Conservation (phyloP, 2,797 vertebrate species). For the Carduelis carduelis region DNA sequence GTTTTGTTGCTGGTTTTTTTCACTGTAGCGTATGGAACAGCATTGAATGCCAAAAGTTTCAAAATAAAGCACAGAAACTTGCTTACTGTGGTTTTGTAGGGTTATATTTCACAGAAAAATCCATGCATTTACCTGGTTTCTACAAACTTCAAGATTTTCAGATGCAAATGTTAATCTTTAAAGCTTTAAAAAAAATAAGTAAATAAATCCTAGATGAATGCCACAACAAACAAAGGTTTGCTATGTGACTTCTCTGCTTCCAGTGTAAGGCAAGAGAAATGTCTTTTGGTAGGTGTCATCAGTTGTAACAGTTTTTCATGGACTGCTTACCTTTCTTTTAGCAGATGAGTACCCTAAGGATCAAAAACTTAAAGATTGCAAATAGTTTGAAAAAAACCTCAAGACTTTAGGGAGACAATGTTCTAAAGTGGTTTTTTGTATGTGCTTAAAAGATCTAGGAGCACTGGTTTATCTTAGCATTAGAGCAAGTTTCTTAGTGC, state of each 20-base stretch:
- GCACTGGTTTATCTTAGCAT: slow-evolving; percentile 24
- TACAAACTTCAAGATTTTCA: neutral
- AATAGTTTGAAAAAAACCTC: neutral
- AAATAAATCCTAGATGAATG: neutral
- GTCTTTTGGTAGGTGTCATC: neutral
- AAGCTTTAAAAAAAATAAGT: neutral
- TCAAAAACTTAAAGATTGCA: neutral
- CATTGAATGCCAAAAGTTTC: neutral
- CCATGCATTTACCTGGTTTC: slow-evolving; percentile 4
- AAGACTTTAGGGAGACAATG: neutral
- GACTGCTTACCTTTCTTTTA: neutral
- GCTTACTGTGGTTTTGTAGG: slow-evolving; percentile 38
- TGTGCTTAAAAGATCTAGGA: neutral
- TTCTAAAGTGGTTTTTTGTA: neutral
- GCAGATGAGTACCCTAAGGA: neutral
- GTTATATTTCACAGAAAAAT: slow-evolving; percentile 47
- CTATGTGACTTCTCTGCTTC: neutral
- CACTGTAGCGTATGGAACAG: neutral
- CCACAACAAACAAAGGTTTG: neutral
- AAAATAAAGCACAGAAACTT: slow-evolving; percentile 23
- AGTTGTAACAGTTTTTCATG: neutral
- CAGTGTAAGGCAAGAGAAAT: neutral
- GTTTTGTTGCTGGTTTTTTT: neutral
- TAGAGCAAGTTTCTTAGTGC: neutral
- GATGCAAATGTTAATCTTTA: neutral